Conservation (phyloP, 64 coral and sea anemone species). For the Pocillopora verrucosa region DNA sequence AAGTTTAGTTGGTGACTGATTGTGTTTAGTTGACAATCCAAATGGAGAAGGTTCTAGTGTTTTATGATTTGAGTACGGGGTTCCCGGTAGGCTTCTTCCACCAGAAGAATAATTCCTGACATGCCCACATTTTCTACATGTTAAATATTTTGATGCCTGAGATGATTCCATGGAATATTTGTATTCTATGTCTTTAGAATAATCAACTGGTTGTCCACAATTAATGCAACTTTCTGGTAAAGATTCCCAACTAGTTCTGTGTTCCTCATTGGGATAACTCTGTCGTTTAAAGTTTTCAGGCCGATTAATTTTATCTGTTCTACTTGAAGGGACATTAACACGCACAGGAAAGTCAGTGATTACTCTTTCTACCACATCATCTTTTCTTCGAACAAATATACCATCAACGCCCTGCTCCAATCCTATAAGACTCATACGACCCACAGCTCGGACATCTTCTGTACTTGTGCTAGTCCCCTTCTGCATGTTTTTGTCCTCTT, state of each 20-base stretch:
- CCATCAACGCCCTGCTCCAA: conserved; percentile 31
- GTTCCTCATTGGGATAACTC: conserved; percentile 12
- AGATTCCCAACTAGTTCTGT: conserved; percentile 8
- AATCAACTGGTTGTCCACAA: conserved; percentile 39
- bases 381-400: conserved; percentile 8
- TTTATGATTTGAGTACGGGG: conserved; percentile 19
- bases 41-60: conserved; percentile 5
- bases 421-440: conserved; percentile 17
- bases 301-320: conserved; percentile 46
- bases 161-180: background rate
- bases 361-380: conserved; percentile 24
- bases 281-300: conserved; percentile 23
- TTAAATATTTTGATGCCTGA: background rate
- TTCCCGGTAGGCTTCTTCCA: conserved; percentile 48
- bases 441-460: conserved; percentile 17
- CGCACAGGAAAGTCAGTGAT: conserved; percentile 65
- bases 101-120: conserved; percentile 17
- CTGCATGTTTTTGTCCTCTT: conserved; percentile 51
- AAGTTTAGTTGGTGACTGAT: conserved; percentile 10
- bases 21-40: background rate
- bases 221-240: conserved; percentile 47
- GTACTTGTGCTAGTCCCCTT: conserved; percentile 30
- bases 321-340: conserved; percentile 25
- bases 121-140: conserved; percentile 58
- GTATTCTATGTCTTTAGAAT: background rate